These are phyloP conservation scores for Anarsia innoxiella DNA, from an alignment of 2,888 invertebrate genomes.

Conservation along the genomic window DNA sequence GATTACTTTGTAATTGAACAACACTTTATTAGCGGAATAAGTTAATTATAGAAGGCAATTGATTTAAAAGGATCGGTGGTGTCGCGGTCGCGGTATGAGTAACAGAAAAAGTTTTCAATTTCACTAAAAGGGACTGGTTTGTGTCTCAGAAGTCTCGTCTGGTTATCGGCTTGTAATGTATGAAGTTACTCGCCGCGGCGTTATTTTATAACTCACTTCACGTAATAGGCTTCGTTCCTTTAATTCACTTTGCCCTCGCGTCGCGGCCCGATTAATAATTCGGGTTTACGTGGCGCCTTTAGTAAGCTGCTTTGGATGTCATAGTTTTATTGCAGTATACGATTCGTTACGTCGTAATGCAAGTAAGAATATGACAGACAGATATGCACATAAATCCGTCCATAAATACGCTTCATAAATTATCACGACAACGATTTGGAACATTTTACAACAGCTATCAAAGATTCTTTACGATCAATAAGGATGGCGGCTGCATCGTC, in stretches of 20 bases:
- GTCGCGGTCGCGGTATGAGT: slow-evolving; percentile 69
- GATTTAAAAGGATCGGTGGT: slow-evolving; percentile 71
- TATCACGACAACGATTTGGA: slow-evolving; percentile 71
- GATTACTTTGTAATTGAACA: slow-evolving; percentile 67
- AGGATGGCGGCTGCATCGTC: slow-evolving; percentile 59
- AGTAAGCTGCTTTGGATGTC: too few species aligned
- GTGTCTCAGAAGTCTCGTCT: slow-evolving; percentile 75
- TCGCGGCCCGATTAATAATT: slow-evolving; percentile 47
- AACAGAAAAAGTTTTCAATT: slow-evolving; percentile 76
- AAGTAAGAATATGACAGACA: slow-evolving; percentile 28
- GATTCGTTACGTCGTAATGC: slow-evolving; percentile 2
- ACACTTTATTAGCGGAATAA: slow-evolving; percentile 67
- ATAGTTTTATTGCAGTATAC: background rate
- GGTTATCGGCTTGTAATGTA: slow-evolving; percentile 76
- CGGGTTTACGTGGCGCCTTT: too few species aligned
- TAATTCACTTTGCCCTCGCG: slow-evolving; percentile 58
- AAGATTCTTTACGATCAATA: slow-evolving; percentile 68
- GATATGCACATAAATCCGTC: slow-evolving; percentile 60
- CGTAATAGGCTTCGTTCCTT: slow-evolving; percentile 65
- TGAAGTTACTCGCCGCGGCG: slow-evolving; percentile 68
- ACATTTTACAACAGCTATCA: slow-evolving; percentile 72
- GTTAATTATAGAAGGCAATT: slow-evolving; percentile 75
- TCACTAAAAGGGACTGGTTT: slow-evolving; percentile 77
- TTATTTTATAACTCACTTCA: slow-evolving; percentile 74
- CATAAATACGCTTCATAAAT: slow-evolving; percentile 74